phyloP scores from a whole-genome alignment of 2,888 invertebrate genomes.

The Nasonia oneida region DNA sequence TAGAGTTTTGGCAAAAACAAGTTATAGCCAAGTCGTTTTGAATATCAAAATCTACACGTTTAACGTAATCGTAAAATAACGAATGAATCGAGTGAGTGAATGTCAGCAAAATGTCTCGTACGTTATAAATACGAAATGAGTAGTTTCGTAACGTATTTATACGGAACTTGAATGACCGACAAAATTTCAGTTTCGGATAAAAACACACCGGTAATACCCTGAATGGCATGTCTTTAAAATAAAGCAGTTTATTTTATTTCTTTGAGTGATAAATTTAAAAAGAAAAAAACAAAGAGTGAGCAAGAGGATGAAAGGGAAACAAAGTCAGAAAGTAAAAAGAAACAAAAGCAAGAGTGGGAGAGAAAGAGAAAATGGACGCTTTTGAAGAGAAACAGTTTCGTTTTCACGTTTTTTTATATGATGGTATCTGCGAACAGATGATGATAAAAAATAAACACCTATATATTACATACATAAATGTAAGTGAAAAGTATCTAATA shows the following conservation, averaged over 20 bases:
- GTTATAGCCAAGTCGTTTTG: constrained; percentile 19
- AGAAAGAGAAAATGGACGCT: constrained; percentile 55
- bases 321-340: constrained; percentile 52
- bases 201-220: constrained; percentile 85
- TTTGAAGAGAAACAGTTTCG: constrained; percentile 69
- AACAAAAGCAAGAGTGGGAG: constrained; percentile 59
- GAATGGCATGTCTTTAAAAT: constrained; percentile 83
- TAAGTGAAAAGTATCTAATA: constrained; percentile 78
- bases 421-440: constrained; percentile 72
- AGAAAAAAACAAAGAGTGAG: constrained; percentile 58
- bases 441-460: constrained; percentile 73
- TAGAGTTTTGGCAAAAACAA: constrained; percentile 27
- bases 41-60: constrained; percentile 57
- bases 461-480: constrained; percentile 78
- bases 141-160: constrained; percentile 61
- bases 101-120: constrained; percentile 63
- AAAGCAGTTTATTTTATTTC: constrained; percentile 55
- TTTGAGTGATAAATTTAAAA: constrained; percentile 60
- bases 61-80: constrained; percentile 66
- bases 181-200: constrained; percentile 78
- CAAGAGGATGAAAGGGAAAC: constrained; percentile 48
- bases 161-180: constrained; percentile 69
- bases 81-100: constrained; percentile 64
- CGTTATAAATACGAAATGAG: constrained; percentile 60
- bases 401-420: constrained; percentile 75